Evolutionary conservation across 1,140 invertebrate species (phyloP).

Genomic region (Copidosoma floridanum): DNA sequence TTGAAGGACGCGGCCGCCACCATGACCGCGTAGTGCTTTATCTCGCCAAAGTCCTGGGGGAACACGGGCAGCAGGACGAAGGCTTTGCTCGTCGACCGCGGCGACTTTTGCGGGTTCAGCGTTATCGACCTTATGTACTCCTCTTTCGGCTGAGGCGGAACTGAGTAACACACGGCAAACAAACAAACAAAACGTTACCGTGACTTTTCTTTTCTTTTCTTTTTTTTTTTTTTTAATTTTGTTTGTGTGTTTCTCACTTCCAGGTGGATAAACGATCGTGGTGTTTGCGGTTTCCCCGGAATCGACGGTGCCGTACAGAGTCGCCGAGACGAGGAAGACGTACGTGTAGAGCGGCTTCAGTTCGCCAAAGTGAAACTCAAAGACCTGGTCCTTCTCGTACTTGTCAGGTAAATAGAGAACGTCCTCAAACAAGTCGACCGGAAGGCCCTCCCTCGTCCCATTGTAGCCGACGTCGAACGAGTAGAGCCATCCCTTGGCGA

Average conservation of each 20-base stretch:
- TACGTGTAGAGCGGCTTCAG: conserved; percentile 43
- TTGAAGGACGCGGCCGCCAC: conserved; percentile 33
- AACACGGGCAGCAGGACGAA: conserved; percentile 46
- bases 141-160: conserved; percentile 37
- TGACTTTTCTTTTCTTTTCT: too few relatives aligned
- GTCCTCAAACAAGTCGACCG: conserved; percentile 11
- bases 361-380: conserved; percentile 31
- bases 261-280: conserved; percentile 39
- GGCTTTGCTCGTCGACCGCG: conserved; percentile 39
- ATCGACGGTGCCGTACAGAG: conserved; percentile 23
- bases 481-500: conserved; percentile 36
- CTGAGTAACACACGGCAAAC: too few relatives aligned
- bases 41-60: conserved; percentile 35
- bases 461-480: conserved; percentile 34
- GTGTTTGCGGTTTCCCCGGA: conserved; percentile 25
- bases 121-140: conserved; percentile 42
- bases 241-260: conserved; percentile 47
- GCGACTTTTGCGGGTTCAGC: conserved; percentile 42
- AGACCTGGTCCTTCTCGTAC: conserved; percentile 28
- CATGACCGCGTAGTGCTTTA: conserved; percentile 47
- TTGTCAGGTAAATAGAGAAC: conserved; percentile 9
- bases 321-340: conserved; percentile 35
- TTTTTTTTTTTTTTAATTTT: too few relatives aligned
- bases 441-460: conserved; percentile 29
- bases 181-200: too few relatives aligned